Percentiles rank a stretch among this genome's conserved stretches.
Evolutionary conservation across 2,797 vertebrate species (phyloP).

Genomic region (Malurus leucopterus): DNA sequence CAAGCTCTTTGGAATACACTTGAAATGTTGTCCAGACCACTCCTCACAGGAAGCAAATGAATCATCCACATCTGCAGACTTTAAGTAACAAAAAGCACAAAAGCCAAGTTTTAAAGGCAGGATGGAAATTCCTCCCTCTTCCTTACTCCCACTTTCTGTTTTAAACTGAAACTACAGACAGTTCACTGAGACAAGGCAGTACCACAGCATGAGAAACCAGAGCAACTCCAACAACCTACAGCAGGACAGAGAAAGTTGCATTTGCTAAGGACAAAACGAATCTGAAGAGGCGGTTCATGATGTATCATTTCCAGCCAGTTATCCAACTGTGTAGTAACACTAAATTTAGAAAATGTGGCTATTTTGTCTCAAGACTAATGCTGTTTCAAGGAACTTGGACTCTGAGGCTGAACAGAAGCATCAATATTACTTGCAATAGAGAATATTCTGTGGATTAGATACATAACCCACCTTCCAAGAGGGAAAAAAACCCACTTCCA

Average conservation of each 20-base stretch:
- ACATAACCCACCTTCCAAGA: neutral
- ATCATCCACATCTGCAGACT: neutral
- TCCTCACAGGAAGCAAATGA: neutral
- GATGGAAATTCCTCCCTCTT: neutral
- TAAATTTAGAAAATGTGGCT: neutral
- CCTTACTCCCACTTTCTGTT: neutral
- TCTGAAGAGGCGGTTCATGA: neutral
- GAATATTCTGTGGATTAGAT: neutral
- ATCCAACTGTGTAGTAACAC: neutral
- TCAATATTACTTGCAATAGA: neutral
- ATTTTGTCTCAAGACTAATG: neutral
- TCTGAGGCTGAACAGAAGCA: neutral
- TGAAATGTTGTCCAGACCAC: neutral
- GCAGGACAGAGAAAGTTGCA: neutral
- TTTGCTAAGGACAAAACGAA: neutral
- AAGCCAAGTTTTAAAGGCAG: neutral
- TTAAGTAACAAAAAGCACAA: neutral
- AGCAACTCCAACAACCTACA: neutral
- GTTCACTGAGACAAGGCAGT: neutral
- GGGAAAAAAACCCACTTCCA: neutral
- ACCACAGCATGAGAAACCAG: neutral
- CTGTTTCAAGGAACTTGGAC: conserved; percentile 19
- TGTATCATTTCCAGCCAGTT: neutral
- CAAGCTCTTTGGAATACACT: neutral
- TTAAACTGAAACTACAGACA: neutral